phyloP scores from a whole-genome alignment of 2,888 invertebrate genomes.

The Acronicta psi region DNA sequence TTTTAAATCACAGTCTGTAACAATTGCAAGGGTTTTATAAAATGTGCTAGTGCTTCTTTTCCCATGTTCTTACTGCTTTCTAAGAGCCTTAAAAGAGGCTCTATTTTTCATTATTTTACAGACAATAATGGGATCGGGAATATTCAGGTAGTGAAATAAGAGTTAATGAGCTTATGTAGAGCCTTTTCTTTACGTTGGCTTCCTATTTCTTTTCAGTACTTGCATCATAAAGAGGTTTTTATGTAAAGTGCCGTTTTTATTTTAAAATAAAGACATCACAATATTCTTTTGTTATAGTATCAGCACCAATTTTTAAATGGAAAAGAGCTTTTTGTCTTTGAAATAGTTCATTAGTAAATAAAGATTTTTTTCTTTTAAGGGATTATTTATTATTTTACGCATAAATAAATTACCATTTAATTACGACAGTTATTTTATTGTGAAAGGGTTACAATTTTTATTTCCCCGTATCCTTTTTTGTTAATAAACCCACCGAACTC shows the following conservation, averaged over 20 bases:
- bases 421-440: too few relatives aligned
- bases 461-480: too few relatives aligned
- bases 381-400: slow-evolving; percentile 14
- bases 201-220: slow-evolving; percentile 81
- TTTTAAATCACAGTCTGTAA: slow-evolving; percentile 20
- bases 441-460: too few relatives aligned
- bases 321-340: slow-evolving; percentile 52
- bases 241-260: slow-evolving; percentile 70
- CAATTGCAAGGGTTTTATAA: slow-evolving; percentile 14
- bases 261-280: slow-evolving; percentile 65
- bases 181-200: slow-evolving; percentile 73
- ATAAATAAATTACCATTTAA: too few relatives aligned
- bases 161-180: slow-evolving; percentile 81
- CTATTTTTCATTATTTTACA: slow-evolving; percentile 60
- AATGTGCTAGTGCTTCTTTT: slow-evolving; percentile 33
- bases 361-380: slow-evolving; percentile 20
- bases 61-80: slow-evolving; percentile 13
- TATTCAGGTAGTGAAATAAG: slow-evolving; percentile 64
- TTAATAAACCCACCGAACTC: too few relatives aligned
- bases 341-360: slow-evolving; percentile 37
- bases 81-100: slow-evolving; percentile 47
- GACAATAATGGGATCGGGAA: slow-evolving; percentile 61
- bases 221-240: slow-evolving; percentile 73
- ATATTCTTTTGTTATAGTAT: slow-evolving; percentile 69
- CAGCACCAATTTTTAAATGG: slow-evolving; percentile 63